Evolutionary conservation across 92 coral and sea anemone species (phyloP), one percentile per base, ranked within the genome.

Genomic region (Chrysogorgia sp.): DNA sequence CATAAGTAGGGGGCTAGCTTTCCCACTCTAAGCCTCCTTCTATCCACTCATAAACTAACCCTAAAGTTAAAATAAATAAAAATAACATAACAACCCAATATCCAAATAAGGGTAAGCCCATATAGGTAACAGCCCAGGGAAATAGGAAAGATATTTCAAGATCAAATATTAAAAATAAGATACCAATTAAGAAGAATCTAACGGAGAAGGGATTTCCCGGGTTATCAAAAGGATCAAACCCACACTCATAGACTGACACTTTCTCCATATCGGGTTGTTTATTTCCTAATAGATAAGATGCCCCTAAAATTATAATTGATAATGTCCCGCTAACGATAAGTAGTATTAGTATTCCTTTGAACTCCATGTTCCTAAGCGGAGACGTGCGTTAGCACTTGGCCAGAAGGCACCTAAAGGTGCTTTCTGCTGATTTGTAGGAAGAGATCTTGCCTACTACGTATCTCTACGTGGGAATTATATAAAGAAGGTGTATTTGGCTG

Each of bases 11-110:
- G n/a, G n/a, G 32, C 29, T 75, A 75, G 31, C 58, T 75, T 19
- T 75, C 81, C 81, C 81, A 75, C 31, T 75, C 81, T 75, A 75
- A 75, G 23, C 81, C 81, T 75, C 81, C 81, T 75, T 75, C 70
- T 75, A 75, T 57, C 70, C 81, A 75, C 57, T 75, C 81, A 75
- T 80, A 80, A 66, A 64, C 31, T 62, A 59, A 76, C 45, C 71
- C 71, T 62, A 58, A 60, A 59, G 75, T 77, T 77, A 77, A 64
- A 43, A 77, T 77, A 77, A 77, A 64, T 63, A 77, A 64, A 77
- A 77, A 77, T 41, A 77, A 45, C 48, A 63, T 63, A 63, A 77
- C 83, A 64, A 77, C 40, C 74, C 74, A 77, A 63, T 77, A 64
- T 43, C 83, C 83, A 63, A 63, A 63, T 77, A 77, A 24, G 40